Percentiles rank a stretch among this genome's conserved stretches.
These are phyloP conservation scores for Hybos culiciformis DNA, from an alignment of 2,888 invertebrate genomes.

Conservation along the genomic window DNA sequence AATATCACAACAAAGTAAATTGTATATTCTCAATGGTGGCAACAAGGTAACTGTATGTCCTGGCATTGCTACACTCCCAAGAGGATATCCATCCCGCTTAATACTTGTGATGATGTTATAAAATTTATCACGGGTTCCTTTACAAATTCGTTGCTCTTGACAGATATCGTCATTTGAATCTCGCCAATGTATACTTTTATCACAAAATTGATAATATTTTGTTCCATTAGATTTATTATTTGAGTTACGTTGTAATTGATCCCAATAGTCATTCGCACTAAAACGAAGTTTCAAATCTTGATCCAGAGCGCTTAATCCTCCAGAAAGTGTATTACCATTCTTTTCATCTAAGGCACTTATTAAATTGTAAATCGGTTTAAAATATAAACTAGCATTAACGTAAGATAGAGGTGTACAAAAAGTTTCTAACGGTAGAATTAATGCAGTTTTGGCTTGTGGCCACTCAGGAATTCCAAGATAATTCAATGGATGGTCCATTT, in stretches of 20 bases:
- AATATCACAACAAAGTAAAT: constrained; percentile 76
- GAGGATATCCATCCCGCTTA: constrained; percentile 66
- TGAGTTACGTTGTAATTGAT: constrained; percentile 22
- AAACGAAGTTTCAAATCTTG: constrained; percentile 24
- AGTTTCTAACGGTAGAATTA: constrained; percentile 41
- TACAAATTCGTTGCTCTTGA: constrained; percentile 25
- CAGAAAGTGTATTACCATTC: constrained; percentile 6
- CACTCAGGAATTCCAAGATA: constrained; percentile 15
- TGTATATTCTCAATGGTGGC: constrained; percentile 72
- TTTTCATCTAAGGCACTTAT: constrained; percentile 12
- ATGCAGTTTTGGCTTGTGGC: constrained; percentile 29
- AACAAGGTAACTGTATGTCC: constrained; percentile 77
- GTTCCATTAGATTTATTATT: constrained; percentile 5
- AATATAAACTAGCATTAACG: constrained; percentile 57
- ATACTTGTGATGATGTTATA: constrained; percentile 35
- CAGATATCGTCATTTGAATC: constrained; percentile 20
- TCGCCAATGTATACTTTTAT: constrained; percentile 27
- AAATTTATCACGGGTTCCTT: constrained; percentile 23
- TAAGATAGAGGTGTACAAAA: constrained; percentile 67
- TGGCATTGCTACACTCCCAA: constrained; percentile 41
- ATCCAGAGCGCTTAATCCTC: constrained; percentile 19
- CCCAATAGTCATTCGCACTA: constrained; percentile 45
- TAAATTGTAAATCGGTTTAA: constrained; percentile 45
- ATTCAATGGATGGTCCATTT: constrained; percentile 39
- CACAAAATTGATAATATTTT: constrained; percentile 27